Percentiles rank a stretch among this genome's conserved stretches.
These are phyloP conservation scores for Streblospio benedicti DNA, from an alignment of 1,140 invertebrate genomes.

Conservation along the genomic window DNA sequence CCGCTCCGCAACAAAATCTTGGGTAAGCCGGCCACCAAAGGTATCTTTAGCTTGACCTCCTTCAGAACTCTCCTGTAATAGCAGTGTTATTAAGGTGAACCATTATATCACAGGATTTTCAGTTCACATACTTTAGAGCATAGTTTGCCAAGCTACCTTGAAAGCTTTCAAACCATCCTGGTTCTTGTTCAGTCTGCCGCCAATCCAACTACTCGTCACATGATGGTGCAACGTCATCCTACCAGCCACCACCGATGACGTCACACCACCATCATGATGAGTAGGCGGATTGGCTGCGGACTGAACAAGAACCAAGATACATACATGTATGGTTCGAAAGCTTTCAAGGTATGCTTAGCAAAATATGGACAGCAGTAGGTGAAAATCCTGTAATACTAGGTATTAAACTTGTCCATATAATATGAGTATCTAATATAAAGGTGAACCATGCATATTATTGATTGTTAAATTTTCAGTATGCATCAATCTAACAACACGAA, in stretches of 20 bases:
- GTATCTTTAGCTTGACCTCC: constrained; percentile 38
- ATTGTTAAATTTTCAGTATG: not conserved
- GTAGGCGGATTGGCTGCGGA: no score
- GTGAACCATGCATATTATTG: not conserved
- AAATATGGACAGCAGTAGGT: no score
- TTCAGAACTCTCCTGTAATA: constrained; percentile 38
- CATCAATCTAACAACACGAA: not conserved
- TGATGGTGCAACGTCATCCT: not conserved
- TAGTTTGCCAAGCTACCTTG: no score
- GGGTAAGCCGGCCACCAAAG: constrained; percentile 44
- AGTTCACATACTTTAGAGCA: no score
- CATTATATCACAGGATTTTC: not conserved
- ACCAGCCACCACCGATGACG: no score
- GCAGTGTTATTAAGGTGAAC: not conserved
- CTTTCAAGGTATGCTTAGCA: no score
- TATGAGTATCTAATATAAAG: not conserved
- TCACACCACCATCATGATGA: not conserved
- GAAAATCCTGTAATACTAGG: no score
- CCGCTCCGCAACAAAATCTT: constrained; percentile 45
- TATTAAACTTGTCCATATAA: not conserved
- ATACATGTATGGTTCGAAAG: no score
- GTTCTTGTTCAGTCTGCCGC: no score
- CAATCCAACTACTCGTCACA: not conserved
- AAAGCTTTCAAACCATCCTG: no score
- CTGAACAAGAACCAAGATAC: no score